A percentile compares a stretch with the other conserved stretches of the same genome.
These are phyloP conservation scores for Sicus ferrugineus DNA, from an alignment of 2,888 invertebrate genomes.

Conservation along the genomic window DNA sequence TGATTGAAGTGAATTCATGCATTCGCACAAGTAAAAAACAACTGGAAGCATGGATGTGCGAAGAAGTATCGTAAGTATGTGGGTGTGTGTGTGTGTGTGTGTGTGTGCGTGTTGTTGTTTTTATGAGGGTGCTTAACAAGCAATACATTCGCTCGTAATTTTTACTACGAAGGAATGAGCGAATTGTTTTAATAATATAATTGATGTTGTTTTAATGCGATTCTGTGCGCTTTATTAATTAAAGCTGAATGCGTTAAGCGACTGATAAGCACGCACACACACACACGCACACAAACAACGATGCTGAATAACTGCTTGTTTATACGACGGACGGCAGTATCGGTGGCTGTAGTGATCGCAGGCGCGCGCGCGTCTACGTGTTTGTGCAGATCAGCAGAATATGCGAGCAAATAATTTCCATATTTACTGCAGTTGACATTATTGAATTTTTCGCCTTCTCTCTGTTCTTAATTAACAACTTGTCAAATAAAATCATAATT, in stretches of 20 bases:
- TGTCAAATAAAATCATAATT: too few species aligned
- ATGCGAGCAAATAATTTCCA: background rate
- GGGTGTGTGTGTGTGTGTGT: background rate
- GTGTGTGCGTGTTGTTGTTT: background rate
- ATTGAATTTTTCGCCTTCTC: too few species aligned
- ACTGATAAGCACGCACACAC: slow-evolving; percentile 4
- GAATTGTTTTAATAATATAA: slow-evolving; percentile 9
- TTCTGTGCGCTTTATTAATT: slow-evolving; percentile 18
- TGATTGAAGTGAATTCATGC: too few species aligned
- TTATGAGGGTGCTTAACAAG: too few species aligned
- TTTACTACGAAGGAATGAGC: background rate
- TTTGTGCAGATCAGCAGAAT: background rate
- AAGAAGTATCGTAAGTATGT: background rate
- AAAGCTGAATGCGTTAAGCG: slow-evolving; percentile 15
- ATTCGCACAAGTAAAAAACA: too few species aligned
- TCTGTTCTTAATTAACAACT: too few species aligned
- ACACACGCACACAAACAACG: background rate
- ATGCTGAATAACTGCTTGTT: background rate
- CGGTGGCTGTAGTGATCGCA: too few species aligned
- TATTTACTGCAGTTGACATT: too few species aligned
- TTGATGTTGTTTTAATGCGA: slow-evolving; percentile 18
- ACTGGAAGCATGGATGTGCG: background rate
- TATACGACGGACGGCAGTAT: too few species aligned
- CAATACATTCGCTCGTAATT: too few species aligned
- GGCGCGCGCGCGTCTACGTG: background rate